Base-by-base conservation (phyloP, 2,888 invertebrate genomes). In the Neoascia interrupta region DNA sequence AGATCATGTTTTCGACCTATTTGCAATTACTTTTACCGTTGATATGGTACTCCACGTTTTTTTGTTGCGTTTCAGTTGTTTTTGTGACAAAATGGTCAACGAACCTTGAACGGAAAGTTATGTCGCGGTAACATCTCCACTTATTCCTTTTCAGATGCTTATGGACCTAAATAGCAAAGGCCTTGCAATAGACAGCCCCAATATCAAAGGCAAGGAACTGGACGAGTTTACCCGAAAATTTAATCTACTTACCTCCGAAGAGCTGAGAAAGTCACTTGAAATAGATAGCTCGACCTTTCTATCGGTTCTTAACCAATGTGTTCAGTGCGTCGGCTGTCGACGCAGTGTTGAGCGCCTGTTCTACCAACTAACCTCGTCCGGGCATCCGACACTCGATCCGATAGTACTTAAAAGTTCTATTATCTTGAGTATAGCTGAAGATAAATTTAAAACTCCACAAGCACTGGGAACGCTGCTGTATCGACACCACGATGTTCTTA, bases 301-400 rank as follows among this genome's bases (percentile, higher is more conserved):
- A 86, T 92, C 93, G 84, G 94, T 96, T 85, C 90, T 97, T 81
- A 94, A 96, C 90, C 96, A 97, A 90, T 94, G 94, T 88, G 96
- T 97, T 85, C 96, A 97, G 81, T 97, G 97, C 90, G 96, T 97
- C 85, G 97, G 97, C 81, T 97, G 97, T 90, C 91, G 97, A 82
- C 92, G 96, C 86, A 97, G 97, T 88, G 97, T 97, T 83, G 97
- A 97, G 88, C 92, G 95, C 83, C 90, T 97, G 82, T 97, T 96
- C 89, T 93, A 93, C 87, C 96, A 96, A 89, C 90, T 97, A 84
- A 94, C 94, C 86, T 92, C 94, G 87, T 94, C 95, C 80, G 94
- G 95, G 56, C 94, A 96, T 89, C 94, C 95, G 81, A 96, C 97
- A 79, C 90, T 97, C 83, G 96, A 97, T 89, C 97, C 97, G 54